Conservation (phyloP, 2,113 vertebrate species). For the Entelurus aequoreus region DNA sequence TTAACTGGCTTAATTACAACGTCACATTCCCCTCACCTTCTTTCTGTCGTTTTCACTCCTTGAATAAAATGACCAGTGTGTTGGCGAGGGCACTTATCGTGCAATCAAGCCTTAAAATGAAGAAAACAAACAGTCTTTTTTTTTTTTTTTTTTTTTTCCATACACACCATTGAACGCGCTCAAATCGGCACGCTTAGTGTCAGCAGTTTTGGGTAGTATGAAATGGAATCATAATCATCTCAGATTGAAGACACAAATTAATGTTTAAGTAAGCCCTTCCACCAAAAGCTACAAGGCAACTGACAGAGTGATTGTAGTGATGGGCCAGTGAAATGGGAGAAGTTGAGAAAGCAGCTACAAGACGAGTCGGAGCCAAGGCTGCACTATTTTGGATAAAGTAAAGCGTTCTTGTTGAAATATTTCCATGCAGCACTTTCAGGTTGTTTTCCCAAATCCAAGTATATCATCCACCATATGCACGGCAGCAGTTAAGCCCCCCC, state of each 20-base stretch:
- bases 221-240: constrained; percentile 14
- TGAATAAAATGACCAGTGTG: constrained; percentile 38
- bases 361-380: neutral
- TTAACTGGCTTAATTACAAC: constrained; percentile 80
- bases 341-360: constrained; percentile 13
- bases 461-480: neutral
- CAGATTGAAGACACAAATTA: neutral
- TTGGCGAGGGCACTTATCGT: constrained; percentile 41
- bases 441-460: constrained; percentile 16
- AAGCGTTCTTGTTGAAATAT: constrained; percentile 2
- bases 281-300: neutral
- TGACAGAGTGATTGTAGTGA: constrained; percentile 1
- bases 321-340: constrained; percentile 21
- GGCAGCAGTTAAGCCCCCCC: neutral
- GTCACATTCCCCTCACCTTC: constrained; percentile 50
- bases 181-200: constrained; percentile 1
- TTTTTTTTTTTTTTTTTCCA: neutral
- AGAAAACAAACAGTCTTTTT: constrained; percentile 37
- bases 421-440: constrained; percentile 9
- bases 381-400: neutral
- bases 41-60: constrained; percentile 27
- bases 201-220: constrained; percentile 6
- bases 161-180: constrained; percentile 16
- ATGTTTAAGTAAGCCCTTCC: neutral
- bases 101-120: constrained; percentile 23